phyloP scores from a whole-genome alignment of 2,888 invertebrate species.

The Lamellibrachia satsuma region DNA sequence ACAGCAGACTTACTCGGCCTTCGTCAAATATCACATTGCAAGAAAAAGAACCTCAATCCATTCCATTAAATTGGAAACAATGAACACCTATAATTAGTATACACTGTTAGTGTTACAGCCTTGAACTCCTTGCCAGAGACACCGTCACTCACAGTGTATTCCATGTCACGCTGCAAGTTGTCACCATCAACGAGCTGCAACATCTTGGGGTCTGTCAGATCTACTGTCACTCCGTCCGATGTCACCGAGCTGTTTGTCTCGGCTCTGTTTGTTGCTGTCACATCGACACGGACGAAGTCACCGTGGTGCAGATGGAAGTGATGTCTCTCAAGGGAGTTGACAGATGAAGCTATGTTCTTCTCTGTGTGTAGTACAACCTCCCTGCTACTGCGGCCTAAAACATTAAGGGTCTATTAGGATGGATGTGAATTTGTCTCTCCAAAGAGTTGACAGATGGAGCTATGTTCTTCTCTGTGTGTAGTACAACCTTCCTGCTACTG shows the following conservation, averaged over 20 bases:
- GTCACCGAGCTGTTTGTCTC: not conserved
- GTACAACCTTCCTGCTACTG: too few species aligned
- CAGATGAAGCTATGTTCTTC: too few species aligned
- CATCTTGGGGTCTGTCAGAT: constrained; percentile 20
- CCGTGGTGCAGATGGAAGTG: not conserved
- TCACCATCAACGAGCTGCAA: not conserved
- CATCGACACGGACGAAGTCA: not conserved
- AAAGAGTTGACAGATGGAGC: too few species aligned
- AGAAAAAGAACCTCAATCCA: too few species aligned
- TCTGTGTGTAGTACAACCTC: too few species aligned
- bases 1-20: too few species aligned
- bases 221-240: constrained; percentile 17
- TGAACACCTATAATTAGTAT: not conserved
- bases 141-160: constrained; percentile 19
- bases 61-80: not conserved
- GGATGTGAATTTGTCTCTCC: too few species aligned
- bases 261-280: constrained; percentile 18
- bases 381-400: too few species aligned
- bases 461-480: too few species aligned
- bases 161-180: not conserved
- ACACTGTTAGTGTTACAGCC: not conserved
- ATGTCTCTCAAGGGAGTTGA: too few species aligned
- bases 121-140: not conserved
- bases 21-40: too few species aligned
- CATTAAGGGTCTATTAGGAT: too few species aligned